A percentile compares a stretch with the other conserved stretches of the same genome.
Conservation (phyloP, 2,113 vertebrate species). For the Nothobranchius furzeri region DNA sequence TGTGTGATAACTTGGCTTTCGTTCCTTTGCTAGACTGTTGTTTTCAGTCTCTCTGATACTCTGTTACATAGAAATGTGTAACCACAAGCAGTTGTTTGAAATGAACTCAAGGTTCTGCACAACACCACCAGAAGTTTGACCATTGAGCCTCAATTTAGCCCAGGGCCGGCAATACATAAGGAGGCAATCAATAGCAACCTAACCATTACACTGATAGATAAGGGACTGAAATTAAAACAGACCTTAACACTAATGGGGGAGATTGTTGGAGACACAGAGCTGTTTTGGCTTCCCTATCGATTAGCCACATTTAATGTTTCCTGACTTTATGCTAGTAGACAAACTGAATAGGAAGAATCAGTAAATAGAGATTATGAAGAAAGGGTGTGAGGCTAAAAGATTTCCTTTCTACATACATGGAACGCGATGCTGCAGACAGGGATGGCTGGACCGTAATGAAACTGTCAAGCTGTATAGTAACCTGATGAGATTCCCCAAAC, state of each 20-base stretch:
- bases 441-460: conserved; percentile 71
- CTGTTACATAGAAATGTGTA: conserved; percentile 5
- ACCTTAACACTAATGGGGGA: conserved; percentile 63
- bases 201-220: conserved; percentile 72
- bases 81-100: conserved; percentile 7
- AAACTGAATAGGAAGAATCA: conserved; percentile 48
- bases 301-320: conserved; percentile 33
- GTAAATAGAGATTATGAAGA: conserved; percentile 2
- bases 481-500: conserved; percentile 67
- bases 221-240: conserved; percentile 69
- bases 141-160: conserved; percentile 6
- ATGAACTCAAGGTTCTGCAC: background rate
- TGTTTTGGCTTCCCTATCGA: conserved; percentile 53
- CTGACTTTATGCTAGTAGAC: conserved; percentile 21
- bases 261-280: conserved; percentile 40
- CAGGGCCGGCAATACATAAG: conserved; percentile 41
- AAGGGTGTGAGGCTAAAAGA: background rate
- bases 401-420: conserved; percentile 63
- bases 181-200: conserved; percentile 55
- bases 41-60: background rate
- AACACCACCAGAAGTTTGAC: conserved; percentile 8
- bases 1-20: conserved; percentile 19
- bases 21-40: background rate
- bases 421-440: conserved; percentile 55
- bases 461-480: conserved; percentile 67